phyloP scores from a whole-genome alignment of 2,113 vertebrate genomes.

The Oryzias curvinotus region DNA sequence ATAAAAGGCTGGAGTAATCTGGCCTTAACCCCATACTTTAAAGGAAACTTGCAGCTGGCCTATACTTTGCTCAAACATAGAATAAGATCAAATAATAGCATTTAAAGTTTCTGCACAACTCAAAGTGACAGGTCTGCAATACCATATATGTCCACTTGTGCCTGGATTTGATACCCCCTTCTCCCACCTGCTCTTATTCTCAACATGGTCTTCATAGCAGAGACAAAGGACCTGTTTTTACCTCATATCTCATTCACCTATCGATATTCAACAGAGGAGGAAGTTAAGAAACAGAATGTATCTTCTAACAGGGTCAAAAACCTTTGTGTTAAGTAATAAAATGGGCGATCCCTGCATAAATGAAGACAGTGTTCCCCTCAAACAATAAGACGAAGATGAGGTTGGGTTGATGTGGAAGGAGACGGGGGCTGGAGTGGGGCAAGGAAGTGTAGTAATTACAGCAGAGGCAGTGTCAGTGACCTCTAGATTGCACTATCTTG shows the following conservation, averaged over 20 bases:
- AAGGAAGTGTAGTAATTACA: conserved; percentile 97
- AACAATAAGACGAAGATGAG: conserved; percentile 42
- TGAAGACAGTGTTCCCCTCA: conserved; percentile 39
- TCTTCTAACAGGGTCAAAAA: conserved; percentile 39
- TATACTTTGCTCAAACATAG: conserved; percentile 65
- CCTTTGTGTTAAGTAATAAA: conserved; percentile 28
- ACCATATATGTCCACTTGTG: conserved; percentile 52
- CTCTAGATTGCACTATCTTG: conserved; percentile 94
- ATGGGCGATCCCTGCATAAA: conserved; percentile 38
- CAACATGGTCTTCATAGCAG: conserved; percentile 22
- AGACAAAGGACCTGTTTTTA: conserved; percentile 58
- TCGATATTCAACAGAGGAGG: conserved; percentile 44
- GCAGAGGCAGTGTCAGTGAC: conserved; percentile 86
- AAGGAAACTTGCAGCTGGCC: conserved; percentile 46
- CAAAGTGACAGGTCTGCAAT: conserved; percentile 35
- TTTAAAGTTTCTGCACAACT: conserved; percentile 45
- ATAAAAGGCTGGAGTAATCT: conserved; percentile 39
- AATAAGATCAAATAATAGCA: conserved; percentile 59
- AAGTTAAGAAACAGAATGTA: conserved; percentile 42
- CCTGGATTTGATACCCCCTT: conserved; percentile 36
- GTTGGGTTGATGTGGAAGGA: conserved; percentile 21
- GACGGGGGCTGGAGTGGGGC: conserved; percentile 52
- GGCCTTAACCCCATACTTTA: conserved; percentile 48
- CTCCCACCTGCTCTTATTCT: conserved; percentile 15
- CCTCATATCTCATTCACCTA: conserved; percentile 37